phyloP scores from a whole-genome alignment of 2,888 invertebrate genomes.

The Geotrupes spiniger region DNA sequence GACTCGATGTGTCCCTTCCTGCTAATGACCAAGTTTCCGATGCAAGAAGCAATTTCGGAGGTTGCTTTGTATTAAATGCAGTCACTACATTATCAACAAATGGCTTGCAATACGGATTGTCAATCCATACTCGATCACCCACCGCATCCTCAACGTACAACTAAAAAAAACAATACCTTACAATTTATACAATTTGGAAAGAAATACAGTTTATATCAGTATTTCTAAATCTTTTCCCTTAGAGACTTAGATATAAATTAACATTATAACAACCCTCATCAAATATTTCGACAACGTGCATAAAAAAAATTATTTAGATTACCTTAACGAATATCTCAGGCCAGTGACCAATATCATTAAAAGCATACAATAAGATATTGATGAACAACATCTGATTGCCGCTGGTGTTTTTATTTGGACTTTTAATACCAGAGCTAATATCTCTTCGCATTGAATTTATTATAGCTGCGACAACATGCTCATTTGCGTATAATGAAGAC shows the following conservation, averaged over 20 bases:
- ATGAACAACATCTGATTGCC: constrained; percentile 78
- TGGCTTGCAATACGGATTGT: constrained; percentile 84
- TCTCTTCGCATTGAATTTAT: constrained; percentile 81
- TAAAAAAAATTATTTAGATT: background rate
- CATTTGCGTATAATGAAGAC: constrained; percentile 73
- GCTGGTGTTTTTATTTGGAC: constrained; percentile 66
- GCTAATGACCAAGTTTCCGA: constrained; percentile 59
- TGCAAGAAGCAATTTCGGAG: constrained; percentile 67
- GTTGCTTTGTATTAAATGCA: constrained; percentile 77
- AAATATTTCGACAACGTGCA: too few species aligned
- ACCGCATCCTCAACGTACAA: constrained; percentile 93
- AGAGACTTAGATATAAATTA: too few species aligned
- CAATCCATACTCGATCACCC: constrained; percentile 92
- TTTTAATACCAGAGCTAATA: constrained; percentile 66
- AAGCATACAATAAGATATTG: constrained; percentile 80
- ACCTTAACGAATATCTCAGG: constrained; percentile 90
- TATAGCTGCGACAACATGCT: constrained; percentile 73
- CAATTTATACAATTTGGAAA: background rate
- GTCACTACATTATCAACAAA: constrained; percentile 89
- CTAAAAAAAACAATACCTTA: constrained; percentile 50
- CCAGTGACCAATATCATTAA: constrained; percentile 81
- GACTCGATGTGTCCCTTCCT: constrained; percentile 49
- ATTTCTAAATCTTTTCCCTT: too few species aligned
- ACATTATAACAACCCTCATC: too few species aligned
- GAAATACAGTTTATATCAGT: constrained; percentile 8